phyloP scores from a whole-genome alignment of 1,140 invertebrate genomes.

The Asbolus verrucosus region DNA sequence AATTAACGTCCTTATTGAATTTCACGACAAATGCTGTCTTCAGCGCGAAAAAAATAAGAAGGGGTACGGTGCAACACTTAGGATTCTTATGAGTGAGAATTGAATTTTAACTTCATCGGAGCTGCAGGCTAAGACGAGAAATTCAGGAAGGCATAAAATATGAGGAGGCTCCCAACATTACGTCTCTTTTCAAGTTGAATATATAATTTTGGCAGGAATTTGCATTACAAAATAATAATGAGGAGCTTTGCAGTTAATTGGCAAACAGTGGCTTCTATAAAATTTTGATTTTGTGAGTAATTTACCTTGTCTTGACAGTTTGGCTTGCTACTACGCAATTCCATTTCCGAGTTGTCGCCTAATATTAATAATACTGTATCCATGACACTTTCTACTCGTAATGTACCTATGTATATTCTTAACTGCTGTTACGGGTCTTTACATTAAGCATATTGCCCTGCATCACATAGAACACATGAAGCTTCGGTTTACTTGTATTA shows the following conservation, averaged over 20 bases:
- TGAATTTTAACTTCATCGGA: conserved; percentile 31
- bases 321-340: conserved; percentile 40
- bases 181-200: neutral
- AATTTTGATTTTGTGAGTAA: conserved; percentile 22
- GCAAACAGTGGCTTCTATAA: conserved; percentile 7
- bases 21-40: neutral
- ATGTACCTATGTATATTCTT: conserved; percentile 19
- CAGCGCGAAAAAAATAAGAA: neutral
- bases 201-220: conserved; percentile 3
- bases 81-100: conserved; percentile 31
- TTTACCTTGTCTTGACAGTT: conserved; percentile 27
- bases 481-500: conserved; percentile 28
- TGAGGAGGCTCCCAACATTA: neutral
- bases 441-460: conserved; percentile 32
- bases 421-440: conserved; percentile 25
- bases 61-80: conserved; percentile 5
- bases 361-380: conserved; percentile 35
- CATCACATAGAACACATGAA: conserved; percentile 17
- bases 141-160: conserved; percentile 12
- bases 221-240: neutral
- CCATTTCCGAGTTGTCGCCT: conserved; percentile 34
- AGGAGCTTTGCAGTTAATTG: conserved; percentile 2
- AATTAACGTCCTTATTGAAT: neutral
- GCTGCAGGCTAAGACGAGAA: conserved; percentile 23
- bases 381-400: conserved; percentile 24